A percentile compares a stretch with the other conserved stretches of the same genome.
Conservation (phyloP, 2,113 vertebrate species). For the Bujurquina vittata region DNA sequence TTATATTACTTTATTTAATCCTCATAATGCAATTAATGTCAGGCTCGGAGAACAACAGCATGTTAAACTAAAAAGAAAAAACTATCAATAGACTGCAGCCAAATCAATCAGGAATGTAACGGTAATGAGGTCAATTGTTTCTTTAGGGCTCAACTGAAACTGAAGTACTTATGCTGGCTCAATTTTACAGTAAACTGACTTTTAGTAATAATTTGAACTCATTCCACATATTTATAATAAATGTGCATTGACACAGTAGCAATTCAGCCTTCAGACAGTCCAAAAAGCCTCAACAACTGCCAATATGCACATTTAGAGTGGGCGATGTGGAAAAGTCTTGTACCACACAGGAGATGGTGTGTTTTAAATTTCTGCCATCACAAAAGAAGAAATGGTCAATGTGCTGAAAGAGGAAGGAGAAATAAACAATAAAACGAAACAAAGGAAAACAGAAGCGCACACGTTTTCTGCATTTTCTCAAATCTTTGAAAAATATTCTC, state of each 20-base stretch:
- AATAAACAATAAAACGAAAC: neutral
- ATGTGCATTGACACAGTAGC: neutral
- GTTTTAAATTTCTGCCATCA: neutral
- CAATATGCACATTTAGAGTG: neutral
- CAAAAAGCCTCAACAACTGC: neutral
- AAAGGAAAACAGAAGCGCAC: neutral
- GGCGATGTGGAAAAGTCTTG: neutral
- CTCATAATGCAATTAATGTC: neutral
- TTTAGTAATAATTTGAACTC: no score
- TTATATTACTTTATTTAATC: neutral
- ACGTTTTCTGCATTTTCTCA: neutral
- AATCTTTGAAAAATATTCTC: neutral
- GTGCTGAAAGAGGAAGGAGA: neutral
- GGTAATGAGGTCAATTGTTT: neutral
- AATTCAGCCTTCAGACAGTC: neutral
- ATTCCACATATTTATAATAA: neutral
- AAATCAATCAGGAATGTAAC: neutral
- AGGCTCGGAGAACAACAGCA: neutral
- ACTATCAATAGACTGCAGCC: neutral
- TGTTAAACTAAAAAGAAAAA: neutral
- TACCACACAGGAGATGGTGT: neutral
- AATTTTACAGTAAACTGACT: no score
- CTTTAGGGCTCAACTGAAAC: neutral
- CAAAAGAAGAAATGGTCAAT: neutral
- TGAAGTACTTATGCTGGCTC: neutral